phyloP scores from a whole-genome alignment of 1,140 invertebrate species.

The Elysia chlorotica region DNA sequence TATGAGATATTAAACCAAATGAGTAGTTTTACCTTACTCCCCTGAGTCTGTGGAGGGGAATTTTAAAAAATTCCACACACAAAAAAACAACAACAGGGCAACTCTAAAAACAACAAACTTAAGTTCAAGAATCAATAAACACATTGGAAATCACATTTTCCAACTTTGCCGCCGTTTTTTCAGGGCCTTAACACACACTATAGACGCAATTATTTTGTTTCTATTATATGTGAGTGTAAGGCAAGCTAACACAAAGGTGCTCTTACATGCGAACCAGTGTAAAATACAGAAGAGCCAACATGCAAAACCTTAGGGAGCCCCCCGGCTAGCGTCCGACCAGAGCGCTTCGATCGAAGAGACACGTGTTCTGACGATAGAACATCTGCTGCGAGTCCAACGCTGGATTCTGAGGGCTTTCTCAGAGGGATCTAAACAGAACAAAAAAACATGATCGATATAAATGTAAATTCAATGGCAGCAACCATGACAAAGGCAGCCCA shows the following conservation, averaged over 20 bases:
- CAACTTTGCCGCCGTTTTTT: too few relatives aligned
- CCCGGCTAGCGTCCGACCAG: background rate
- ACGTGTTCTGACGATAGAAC: constrained; percentile 2
- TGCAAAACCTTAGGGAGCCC: constrained; percentile 20
- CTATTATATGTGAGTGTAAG: background rate
- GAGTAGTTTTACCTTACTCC: too few relatives aligned
- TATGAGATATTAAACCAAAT: too few relatives aligned
- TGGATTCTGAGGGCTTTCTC: constrained; percentile 12
- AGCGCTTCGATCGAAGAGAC: background rate
- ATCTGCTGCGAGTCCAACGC: background rate
- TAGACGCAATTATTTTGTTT: too few relatives aligned
- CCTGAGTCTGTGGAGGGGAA: background rate
- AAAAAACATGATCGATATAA: background rate
- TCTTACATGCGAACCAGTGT: constrained; percentile 25
- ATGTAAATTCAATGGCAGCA: background rate
- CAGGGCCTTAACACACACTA: too few relatives aligned
- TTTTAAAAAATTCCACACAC: background rate
- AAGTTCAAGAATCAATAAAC: background rate
- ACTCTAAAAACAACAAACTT: background rate
- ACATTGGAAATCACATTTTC: background rate
- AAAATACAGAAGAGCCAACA: constrained; percentile 25
- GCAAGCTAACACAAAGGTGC: background rate
- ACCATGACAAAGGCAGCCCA: too few relatives aligned
- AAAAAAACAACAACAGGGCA: background rate
- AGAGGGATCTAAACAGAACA: constrained; percentile 30